Evolutionary conservation across 2,113 vertebrate species (phyloP), one percentile per base, ranked within the genome.

Genomic region (Chamaea fasciata): DNA sequence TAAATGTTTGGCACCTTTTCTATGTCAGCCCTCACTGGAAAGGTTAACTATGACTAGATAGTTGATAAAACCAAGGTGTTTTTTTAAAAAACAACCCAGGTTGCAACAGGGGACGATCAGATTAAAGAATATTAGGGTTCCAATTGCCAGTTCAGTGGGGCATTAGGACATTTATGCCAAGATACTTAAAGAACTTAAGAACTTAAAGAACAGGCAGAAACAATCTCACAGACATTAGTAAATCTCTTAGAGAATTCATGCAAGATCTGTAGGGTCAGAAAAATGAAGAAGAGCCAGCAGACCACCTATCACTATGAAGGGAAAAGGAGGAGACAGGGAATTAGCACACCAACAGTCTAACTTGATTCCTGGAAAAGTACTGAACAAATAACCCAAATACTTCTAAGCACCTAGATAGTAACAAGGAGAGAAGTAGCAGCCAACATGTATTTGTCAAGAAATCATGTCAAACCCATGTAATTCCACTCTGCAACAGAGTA

Each of bases 1-100:
- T 53, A 90, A 92, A 94, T 39, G 5, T 89, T 92, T 77, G 53
- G 47, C 67, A 57, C 27, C 35, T 95, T 95, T 95, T 94, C 52
- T 90, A 33, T 67, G 89, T 87, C 90, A 90, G 60, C 47, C 47
- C 78, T 94, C 91, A 30, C 19, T 75, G 30, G 52, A 90, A 92
- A 93, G 80, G 60, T 92, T 93, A 81, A 1, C 71, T 86, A 52
- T 70, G 76, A 88, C 60, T 44, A 78, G 67, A 60, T 0, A 11
- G 27, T 10, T 74, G 86, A 74, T 50, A 74, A 41, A 89, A 74
- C 39, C 49, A 77, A 52, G 59, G 33, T 9, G n/a, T n/a, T 41
- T 62, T 41, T 62, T 39, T 28, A 13, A 20, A 62, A 41, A 74
- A 13, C 60, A 93, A 63, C 64, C 77, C 27, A 28, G 71, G 26